Conservation (phyloP, 1,140 invertebrate genomes). For the Lucilia sericata region DNA sequence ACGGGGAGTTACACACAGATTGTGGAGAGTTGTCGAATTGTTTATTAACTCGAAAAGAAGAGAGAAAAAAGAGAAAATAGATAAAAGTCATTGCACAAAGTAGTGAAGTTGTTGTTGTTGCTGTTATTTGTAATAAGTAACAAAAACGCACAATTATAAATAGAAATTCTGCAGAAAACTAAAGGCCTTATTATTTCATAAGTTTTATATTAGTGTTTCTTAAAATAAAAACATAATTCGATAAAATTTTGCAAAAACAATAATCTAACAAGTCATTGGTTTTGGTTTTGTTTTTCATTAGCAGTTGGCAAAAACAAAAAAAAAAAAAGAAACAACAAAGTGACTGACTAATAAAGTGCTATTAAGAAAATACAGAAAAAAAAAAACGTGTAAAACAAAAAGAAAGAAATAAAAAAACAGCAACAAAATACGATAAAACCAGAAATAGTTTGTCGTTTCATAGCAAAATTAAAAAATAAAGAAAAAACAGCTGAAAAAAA, state of each 20-base stretch:
- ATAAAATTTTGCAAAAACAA: neutral
- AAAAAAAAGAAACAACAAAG: neutral
- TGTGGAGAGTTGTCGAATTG: neutral
- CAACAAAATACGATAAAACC: neutral
- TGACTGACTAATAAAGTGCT: neutral
- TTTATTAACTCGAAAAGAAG: neutral
- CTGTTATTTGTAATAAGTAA: neutral
- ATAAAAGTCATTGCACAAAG: slow-evolving; percentile 5
- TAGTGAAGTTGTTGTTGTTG: neutral
- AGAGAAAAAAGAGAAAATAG: neutral
- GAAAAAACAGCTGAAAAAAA: slow-evolving; percentile 29
- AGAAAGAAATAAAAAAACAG: neutral
- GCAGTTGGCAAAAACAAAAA: neutral
- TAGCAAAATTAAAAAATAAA: neutral
- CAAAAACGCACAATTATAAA: slow-evolving; percentile 22
- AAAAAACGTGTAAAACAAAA: neutral
- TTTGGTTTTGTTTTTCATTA: neutral
- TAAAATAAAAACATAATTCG: slow-evolving; percentile 28
- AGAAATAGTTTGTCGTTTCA: neutral
- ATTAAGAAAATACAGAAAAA: neutral
- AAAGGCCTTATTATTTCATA: slow-evolving; percentile 39
- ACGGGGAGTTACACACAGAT: neutral
- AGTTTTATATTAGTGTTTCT: neutral
- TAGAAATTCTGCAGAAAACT: neutral
- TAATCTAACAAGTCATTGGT: slow-evolving; percentile 34